phyloP scores from a whole-genome alignment of 2,113 vertebrate genomes.

The Ophthalmolycus amberensis region DNA sequence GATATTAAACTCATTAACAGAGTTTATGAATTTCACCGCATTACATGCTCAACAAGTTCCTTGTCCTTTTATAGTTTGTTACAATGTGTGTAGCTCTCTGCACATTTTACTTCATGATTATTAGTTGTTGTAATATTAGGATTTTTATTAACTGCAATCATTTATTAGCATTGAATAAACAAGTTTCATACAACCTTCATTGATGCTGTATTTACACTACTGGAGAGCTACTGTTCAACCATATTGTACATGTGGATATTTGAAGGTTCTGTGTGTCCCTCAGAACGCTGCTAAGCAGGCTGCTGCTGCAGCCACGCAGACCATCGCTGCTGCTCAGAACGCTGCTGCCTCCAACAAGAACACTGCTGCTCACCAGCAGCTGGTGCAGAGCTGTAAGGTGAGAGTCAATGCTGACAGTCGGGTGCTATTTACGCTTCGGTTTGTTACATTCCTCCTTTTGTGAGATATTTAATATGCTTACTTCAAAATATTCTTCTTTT shows the following conservation, averaged over 20 bases:
- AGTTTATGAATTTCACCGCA: background rate
- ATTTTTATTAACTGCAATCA: background rate
- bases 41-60: background rate
- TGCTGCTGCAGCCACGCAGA: slow-evolving; percentile 96
- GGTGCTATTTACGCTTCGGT: background rate
- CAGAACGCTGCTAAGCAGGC: slow-evolving; percentile 98
- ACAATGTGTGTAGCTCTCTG: background rate
- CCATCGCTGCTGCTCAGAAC: slow-evolving; percentile 97
- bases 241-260: slow-evolving; percentile 17
- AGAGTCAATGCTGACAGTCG: slow-evolving; percentile 4
- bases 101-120: background rate
- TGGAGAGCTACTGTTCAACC: background rate
- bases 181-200: background rate
- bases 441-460: background rate
- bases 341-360: slow-evolving; percentile 97
- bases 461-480: background rate
- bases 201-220: background rate
- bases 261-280: slow-evolving; percentile 17
- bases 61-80: background rate
- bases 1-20: background rate
- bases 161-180: background rate
- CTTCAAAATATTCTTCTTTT: background rate
- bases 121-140: background rate
- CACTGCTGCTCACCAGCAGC: slow-evolving; percentile 94
- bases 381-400: slow-evolving; percentile 99